Evolutionary conservation across 2,888 invertebrate species (phyloP), one percentile per base, ranked within the genome.

Genomic region (Coenonympha arcania): DNA sequence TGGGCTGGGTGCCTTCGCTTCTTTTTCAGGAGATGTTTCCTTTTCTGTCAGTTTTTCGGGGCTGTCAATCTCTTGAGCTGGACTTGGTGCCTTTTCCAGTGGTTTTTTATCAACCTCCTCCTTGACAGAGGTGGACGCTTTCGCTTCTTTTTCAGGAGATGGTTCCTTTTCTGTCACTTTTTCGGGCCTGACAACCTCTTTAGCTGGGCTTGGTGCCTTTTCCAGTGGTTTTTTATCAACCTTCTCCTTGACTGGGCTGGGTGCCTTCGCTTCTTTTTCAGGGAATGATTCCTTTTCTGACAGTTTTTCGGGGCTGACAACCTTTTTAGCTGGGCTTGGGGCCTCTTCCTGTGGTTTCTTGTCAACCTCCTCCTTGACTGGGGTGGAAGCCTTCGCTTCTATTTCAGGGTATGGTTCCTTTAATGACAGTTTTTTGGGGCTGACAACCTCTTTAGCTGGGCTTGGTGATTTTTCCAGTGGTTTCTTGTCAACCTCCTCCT

Each of bases 111-210:
- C n/a, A n/a, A n/a, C n/a, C n/a, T n/a, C n/a, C n/a, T n/a, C n/a
- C 9, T 24, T 24, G 8, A 9, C 24, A 9, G 9, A 9, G 9
- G 1, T 9, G n/a, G n/a, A n/a, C n/a, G n/a, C n/a, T 6, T 1
- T 6, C 8, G 3, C 1, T 9, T 24, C 24, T 9, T 24, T 24
- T 4, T 4, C 24, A 24, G 24, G 24, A 24, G 9, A 9, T 4
- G 24, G 24, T 24, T 24, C 24, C 3, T 24, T n/a, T n/a, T n/a
- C n/a, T n/a, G n/a, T n/a, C n/a, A n/a, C n/a, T n/a, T n/a, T n/a
- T n/a, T n/a, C n/a, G n/a, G n/a, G n/a, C n/a, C n/a, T n/a, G n/a
- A 22, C 16, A 19, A 36, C 22, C 6, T 56, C 57, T 1, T 54
- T 47, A 5, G 48, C 48, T 0, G 40, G 22, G n/a, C 28, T 54